Conservation (phyloP, 1,140 invertebrate species). For the Eupristina koningsbergeri region DNA sequence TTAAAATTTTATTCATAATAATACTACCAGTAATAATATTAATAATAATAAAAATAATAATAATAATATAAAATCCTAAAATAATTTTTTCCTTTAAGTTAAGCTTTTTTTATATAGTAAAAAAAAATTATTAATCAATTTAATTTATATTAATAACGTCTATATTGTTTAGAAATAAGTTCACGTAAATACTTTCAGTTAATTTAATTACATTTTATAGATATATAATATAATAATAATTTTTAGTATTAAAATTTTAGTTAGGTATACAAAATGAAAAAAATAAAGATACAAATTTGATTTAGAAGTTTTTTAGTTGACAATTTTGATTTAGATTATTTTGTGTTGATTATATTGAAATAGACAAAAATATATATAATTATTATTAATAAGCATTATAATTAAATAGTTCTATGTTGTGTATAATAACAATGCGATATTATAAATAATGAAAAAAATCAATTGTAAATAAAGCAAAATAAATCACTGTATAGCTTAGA, state of each 20-base stretch:
- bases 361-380: neutral
- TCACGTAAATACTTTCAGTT: neutral
- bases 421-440: slow-evolving; percentile 7
- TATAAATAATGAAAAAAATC: slow-evolving; percentile 16
- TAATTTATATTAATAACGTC: neutral
- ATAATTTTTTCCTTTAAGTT: too few species aligned
- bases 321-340: neutral
- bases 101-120: neutral
- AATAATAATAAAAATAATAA: too few species aligned
- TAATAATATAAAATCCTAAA: too few species aligned
- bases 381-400: neutral
- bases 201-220: neutral
- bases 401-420: neutral
- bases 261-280: neutral
- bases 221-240: neutral
- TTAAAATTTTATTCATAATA: too few species aligned
- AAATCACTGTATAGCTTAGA: slow-evolving; percentile 11
- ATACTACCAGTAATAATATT: too few species aligned
- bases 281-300: neutral
- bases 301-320: slow-evolving; percentile 5
- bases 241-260: neutral
- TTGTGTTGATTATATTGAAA: neutral
- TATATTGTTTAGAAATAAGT: neutral
- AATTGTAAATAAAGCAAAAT: slow-evolving; percentile 30
- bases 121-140: neutral